Conservation (phyloP, 2,113 vertebrate genomes). For the Probosciger aterrimus region DNA sequence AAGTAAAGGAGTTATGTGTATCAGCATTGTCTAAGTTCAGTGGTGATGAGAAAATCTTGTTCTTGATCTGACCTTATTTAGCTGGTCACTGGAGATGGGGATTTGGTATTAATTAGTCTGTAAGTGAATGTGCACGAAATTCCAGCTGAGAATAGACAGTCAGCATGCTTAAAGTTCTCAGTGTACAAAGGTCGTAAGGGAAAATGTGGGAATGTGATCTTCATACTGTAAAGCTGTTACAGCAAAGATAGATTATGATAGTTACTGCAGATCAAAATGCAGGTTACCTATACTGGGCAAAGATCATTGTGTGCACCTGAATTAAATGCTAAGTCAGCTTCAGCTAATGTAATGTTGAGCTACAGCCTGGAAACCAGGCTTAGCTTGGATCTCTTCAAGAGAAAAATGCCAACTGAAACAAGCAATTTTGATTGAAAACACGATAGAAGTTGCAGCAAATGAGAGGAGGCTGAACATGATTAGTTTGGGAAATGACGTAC, state of each 20-base stretch:
- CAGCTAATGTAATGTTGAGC: neutral
- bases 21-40: neutral
- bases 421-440: neutral
- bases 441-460: neutral
- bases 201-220: neutral
- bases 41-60: neutral
- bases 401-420: neutral
- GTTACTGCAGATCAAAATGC: neutral
- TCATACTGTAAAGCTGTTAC: neutral
- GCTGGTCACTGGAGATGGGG: neutral
- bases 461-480: neutral
- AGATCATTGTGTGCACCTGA: neutral
- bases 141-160: neutral
- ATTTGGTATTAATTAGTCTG: neutral
- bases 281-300: neutral
- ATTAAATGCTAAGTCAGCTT: constrained; percentile 18
- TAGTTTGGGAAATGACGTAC: neutral
- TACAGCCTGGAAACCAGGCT: neutral
- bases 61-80: neutral
- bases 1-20: neutral
- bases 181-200: neutral
- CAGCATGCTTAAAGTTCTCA: constrained; percentile 1
- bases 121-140: neutral
- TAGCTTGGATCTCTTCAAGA: neutral
- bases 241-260: neutral